These are phyloP conservation scores for Drosophila birchii DNA, from an alignment of 2,888 invertebrate species.

Conservation along the genomic window DNA sequence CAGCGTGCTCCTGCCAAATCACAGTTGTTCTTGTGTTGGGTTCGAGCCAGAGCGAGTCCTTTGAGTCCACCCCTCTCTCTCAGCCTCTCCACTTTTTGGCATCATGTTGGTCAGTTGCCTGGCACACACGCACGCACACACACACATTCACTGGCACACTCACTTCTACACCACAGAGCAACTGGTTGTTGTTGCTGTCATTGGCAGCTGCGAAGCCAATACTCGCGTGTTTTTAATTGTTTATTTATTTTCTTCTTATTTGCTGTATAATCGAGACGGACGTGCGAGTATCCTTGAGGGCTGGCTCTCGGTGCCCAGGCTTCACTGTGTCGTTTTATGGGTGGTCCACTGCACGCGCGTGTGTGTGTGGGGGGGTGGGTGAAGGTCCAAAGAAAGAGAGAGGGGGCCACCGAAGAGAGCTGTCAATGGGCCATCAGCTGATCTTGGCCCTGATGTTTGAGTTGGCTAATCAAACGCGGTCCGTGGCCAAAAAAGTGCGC, in stretches of 20 bases:
- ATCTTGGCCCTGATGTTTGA: constrained; percentile 81
- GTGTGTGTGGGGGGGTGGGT: constrained; percentile 37
- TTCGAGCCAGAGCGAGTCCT: constrained; percentile 37
- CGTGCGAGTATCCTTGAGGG: constrained; percentile 58
- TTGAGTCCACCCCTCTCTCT: constrained; percentile 37
- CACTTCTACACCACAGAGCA: constrained; percentile 51
- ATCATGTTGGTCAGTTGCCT: constrained; percentile 67
- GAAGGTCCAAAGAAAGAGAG: not conserved
- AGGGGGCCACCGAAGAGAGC: constrained; percentile 27
- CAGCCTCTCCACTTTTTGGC: constrained; percentile 62
- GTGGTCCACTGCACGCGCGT: constrained; percentile 18
- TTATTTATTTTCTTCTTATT: constrained; percentile 55
- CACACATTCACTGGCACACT: constrained; percentile 45
- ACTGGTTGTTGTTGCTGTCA: constrained; percentile 59
- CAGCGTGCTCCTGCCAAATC: constrained; percentile 36
- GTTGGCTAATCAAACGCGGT: constrained; percentile 82
- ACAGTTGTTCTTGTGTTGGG: constrained; percentile 37
- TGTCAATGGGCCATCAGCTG: constrained; percentile 68
- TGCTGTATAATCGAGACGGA: constrained; percentile 85
- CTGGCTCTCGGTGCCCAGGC: constrained; percentile 55
- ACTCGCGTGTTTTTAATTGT: constrained; percentile 50
- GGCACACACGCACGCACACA: constrained; percentile 32
- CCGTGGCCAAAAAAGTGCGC: constrained; percentile 58
- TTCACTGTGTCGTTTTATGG: constrained; percentile 49
- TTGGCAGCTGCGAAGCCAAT: constrained; percentile 54